Conservation (phyloP, 2,113 vertebrate species). For the Todiramphus chloris region DNA sequence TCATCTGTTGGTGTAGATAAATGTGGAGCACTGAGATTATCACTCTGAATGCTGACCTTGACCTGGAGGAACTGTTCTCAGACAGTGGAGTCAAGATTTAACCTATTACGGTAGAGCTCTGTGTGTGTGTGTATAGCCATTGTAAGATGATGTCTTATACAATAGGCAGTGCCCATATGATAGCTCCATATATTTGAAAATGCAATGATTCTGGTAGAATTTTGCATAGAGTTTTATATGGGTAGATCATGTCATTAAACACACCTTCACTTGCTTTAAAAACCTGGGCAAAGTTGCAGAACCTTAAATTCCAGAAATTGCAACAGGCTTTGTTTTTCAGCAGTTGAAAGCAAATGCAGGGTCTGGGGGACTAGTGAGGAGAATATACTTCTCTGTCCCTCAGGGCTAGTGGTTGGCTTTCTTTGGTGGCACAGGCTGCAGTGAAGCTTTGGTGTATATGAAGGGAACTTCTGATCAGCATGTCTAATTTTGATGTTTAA, state of each 20-base stretch:
- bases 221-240: not conserved
- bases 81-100: not conserved
- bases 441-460: not conserved
- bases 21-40: not conserved
- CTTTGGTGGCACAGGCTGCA: not conserved
- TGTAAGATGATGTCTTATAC: not conserved
- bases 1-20: not conserved
- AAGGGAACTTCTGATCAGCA: not conserved
- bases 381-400: not conserved
- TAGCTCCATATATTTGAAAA: not conserved
- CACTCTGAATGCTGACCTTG: not conserved
- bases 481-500: not conserved
- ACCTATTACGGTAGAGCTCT: not conserved
- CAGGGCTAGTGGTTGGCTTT: accelerated
- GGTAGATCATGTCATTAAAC: not conserved
- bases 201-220: not conserved
- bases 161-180: accelerated
- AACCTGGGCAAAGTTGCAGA: not conserved
- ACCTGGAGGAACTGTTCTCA: not conserved
- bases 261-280: not conserved
- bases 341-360: accelerated
- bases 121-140: not conserved
- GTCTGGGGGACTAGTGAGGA: not conserved
- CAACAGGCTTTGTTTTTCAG: not conserved
- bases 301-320: not conserved